These are phyloP conservation scores for Augiades crinisus DNA, from an alignment of 2,888 invertebrate genomes.

Conservation along the genomic window DNA sequence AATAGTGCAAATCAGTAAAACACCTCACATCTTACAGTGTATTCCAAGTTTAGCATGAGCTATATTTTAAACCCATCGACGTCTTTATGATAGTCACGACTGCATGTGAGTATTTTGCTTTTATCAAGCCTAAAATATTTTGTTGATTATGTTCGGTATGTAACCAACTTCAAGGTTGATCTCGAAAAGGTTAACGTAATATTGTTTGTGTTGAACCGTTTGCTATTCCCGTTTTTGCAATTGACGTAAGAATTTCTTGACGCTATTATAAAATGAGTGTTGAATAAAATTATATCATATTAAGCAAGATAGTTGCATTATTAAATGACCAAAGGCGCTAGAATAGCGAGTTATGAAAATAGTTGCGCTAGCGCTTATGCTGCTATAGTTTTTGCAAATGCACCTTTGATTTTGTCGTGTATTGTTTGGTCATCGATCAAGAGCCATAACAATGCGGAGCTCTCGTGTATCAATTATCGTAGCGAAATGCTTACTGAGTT, in stretches of 20 bases:
- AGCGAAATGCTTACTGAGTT: conserved; percentile 59
- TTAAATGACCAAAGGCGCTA: neutral
- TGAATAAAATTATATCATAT: neutral
- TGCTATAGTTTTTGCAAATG: neutral
- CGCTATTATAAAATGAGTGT: neutral
- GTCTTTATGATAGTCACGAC: too few relatives aligned
- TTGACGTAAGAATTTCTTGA: neutral
- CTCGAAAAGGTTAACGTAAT: conserved; percentile 40
- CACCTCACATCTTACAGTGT: conserved; percentile 22
- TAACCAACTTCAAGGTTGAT: too few relatives aligned
- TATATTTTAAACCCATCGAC: too few relatives aligned
- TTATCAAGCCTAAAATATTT: too few relatives aligned
- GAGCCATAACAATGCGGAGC: conserved; percentile 37
- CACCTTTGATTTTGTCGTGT: conserved; percentile 5
- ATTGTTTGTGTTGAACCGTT: neutral
- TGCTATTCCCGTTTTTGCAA: neutral
- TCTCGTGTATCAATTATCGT: conserved; percentile 53
- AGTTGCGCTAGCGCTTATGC: conserved; percentile 12
- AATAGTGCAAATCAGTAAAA: conserved; percentile 59
- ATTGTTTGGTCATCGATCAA: conserved; percentile 40
- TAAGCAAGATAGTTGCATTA: neutral
- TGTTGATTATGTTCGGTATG: too few relatives aligned
- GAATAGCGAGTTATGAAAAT: conserved; percentile 7
- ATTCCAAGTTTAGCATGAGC: neutral
- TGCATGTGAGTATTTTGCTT: too few relatives aligned